These are phyloP conservation scores for Odontomyia ornata DNA, from an alignment of 2,888 invertebrate genomes.

Conservation along the genomic window DNA sequence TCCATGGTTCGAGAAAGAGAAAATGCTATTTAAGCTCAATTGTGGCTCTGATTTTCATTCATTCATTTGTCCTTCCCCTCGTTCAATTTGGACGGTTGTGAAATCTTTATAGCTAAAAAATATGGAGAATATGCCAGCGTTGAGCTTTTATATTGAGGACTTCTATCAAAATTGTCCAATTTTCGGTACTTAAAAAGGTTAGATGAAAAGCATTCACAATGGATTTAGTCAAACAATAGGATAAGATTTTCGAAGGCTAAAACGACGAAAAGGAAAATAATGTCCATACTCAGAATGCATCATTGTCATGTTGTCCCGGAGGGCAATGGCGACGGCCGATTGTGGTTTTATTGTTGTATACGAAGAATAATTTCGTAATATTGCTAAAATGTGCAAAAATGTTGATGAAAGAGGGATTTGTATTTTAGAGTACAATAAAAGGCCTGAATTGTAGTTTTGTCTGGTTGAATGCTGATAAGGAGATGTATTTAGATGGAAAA, in stretches of 20 bases:
- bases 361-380: background rate
- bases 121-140: constrained; percentile 13
- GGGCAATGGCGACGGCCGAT: background rate
- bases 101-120: constrained; percentile 28
- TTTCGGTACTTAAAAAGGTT: constrained; percentile 34
- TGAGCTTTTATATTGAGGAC: constrained; percentile 22
- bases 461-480: too few relatives aligned
- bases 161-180: constrained; percentile 38
- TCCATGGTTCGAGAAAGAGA: background rate
- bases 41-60: background rate
- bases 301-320: background rate
- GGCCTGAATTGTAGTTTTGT: too few relatives aligned
- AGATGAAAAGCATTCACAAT: constrained; percentile 25
- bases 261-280: constrained; percentile 1
- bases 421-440: too few relatives aligned
- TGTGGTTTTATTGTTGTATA: background rate
- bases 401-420: background rate
- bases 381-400: constrained; percentile 1
- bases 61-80: background rate
- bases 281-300: background rate
- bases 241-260: constrained; percentile 12
- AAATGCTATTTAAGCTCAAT: background rate
- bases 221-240: constrained; percentile 31
- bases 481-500: too few relatives aligned
- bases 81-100: background rate